Base-by-base conservation (phyloP, 2,888 invertebrate species). In the Cheilosia variabilis region DNA sequence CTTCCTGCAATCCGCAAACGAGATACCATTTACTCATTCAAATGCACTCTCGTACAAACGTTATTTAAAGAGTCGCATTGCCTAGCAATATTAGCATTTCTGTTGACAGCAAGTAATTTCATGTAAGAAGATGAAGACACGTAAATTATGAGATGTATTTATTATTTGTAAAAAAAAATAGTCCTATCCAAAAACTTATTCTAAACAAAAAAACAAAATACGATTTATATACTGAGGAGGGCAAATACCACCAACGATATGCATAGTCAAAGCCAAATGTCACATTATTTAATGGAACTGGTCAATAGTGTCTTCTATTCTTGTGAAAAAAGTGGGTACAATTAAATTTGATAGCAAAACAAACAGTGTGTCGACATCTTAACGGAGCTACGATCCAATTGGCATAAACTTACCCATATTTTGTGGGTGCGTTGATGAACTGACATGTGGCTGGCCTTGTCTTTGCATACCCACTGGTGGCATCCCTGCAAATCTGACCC, bases 391-490 rank as follows among this genome's bases (percentile, higher is more conserved):
- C 60, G 60, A 27, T 72, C 71, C 50, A 66, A 76, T 45, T 43
- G 66, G 58, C 58, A 52, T 66, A 60, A 34, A 71, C 89, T 88
- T 91, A 92, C 92, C 94, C 93, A 94, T 93, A 89, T 94, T 94
- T 90, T 94, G 94, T 88, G 94, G 94, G 90, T 94, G 94, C 89
- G 94, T 94, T 88, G 94, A 94, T 90, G 94, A 94, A 88, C 94
- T 94, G 90, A 94, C 94, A 92, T 94, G 94, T 89, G 94, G 93
- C 89, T 94, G 94, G 73, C 92, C 92, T 63, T 94, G 93, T 13
- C 92, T 90, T 76, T 92, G 91, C 90, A 92, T 91, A 62, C 91
- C 90, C 68, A 91, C 91, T 41, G 91, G 90, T 75, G 92, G 91
- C 89, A 91, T 89, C 71, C 90, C 91, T 62, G 91, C 91, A 88